Evolutionary conservation across 1,140 invertebrate genomes (phyloP), one percentile per base, ranked within the genome.

Genomic region (Chrysomallon squamiferum): DNA sequence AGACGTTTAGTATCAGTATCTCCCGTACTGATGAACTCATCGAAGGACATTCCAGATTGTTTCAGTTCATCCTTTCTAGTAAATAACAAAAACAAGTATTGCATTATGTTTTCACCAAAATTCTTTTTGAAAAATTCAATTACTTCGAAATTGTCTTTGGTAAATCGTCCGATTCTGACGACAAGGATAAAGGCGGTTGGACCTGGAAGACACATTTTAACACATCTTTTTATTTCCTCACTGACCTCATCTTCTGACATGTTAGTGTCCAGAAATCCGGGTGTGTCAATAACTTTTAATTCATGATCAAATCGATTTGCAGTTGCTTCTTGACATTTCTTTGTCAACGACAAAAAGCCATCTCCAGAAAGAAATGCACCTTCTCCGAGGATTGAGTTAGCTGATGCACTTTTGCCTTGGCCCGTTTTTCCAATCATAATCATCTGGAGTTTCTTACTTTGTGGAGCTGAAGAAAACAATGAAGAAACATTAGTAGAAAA

Each of bases 211-310:
- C 66, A 49, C 25, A 68, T 50, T 0, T 62, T 66, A 15, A 74
- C 47, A 56, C 72, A 74, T 54, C n/a, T 68, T 68, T n/a, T 50
- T n/a, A 74, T 68, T 62, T 74, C 72, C 38, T 61, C 58, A 4
- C 38, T 49, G 15, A 65, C 43, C 13, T 45, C 20, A 15, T 60
- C 67, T 52, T 69, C 57, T 13, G 35, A 54, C 56, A 64, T 49
- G 7, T 50, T 57, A 0, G 71, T 73, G 54, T 70, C 68, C 38
- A 70, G 70, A 13, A 69, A 22, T n/a, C 69, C 72, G 9, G 72
- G 72, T 13, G 72, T 74, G 47, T 74, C 72, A 1, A 71, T 65
- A 5, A 74, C 63, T 43, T 66, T 59, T 15, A 59, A 20, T 15
- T 47, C 6, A 22, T 22, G 45, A 0, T 22, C 45, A n/a, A n/a